phyloP scores from a whole-genome alignment of 1,140 invertebrate species.

The Papilio helenus region DNA sequence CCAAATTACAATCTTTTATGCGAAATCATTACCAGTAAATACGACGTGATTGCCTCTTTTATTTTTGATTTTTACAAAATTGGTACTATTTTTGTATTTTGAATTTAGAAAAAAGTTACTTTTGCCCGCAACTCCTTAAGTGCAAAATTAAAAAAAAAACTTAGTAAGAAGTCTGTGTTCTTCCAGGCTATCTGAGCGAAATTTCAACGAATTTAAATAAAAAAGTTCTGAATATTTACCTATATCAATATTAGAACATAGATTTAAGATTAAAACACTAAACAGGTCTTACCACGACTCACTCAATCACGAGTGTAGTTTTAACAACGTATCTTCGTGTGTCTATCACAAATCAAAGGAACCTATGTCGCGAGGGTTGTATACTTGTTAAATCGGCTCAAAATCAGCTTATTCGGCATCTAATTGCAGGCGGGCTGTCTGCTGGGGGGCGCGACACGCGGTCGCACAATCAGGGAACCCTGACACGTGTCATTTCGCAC shows the following conservation, averaged over 20 bases:
- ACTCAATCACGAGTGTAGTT: neutral
- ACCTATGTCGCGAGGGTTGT: slow-evolving; percentile 35
- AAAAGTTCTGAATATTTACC: no score
- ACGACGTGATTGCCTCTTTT: neutral
- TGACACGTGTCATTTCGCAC: slow-evolving; percentile 77
- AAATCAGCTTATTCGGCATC: slow-evolving; percentile 69
- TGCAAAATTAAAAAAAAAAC: no score
- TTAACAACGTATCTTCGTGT: neutral
- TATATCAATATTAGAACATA: no score
- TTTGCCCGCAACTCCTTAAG: no score
- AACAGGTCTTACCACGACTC: neutral
- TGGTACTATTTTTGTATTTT: neutral
- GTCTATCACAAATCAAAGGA: slow-evolving; percentile 37
- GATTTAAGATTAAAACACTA: no score
- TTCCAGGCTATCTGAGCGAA: no score
- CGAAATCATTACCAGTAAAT: slow-evolving; percentile 8
- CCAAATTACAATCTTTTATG: slow-evolving; percentile 1
- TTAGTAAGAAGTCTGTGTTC: no score
- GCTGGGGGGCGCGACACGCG: slow-evolving; percentile 33
- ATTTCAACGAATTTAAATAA: no score
- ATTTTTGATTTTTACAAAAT: neutral
- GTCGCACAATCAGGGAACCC: slow-evolving; percentile 67
- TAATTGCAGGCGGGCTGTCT: slow-evolving; percentile 54
- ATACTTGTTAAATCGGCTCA: slow-evolving; percentile 41
- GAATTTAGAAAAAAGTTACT: neutral